Conservation (phyloP, 2,113 vertebrate genomes). For the Leiothrix lutea region DNA sequence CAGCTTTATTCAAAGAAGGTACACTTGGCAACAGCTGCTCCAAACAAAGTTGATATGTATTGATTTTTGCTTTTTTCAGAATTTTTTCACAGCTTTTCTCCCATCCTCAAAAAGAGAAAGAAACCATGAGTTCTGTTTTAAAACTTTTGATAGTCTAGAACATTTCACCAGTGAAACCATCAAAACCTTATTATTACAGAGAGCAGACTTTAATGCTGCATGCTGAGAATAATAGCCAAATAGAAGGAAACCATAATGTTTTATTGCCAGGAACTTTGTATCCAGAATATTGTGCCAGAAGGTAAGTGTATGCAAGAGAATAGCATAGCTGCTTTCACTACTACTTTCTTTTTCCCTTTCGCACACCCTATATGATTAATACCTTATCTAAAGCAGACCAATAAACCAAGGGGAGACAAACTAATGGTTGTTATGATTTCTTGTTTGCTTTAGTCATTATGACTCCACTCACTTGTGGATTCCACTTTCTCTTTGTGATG, state of each 20-base stretch:
- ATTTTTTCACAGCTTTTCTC: background rate
- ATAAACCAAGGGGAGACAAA: conserved; percentile 41
- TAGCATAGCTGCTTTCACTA: background rate
- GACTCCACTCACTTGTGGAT: conserved; percentile 35
- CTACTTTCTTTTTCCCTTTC: background rate
- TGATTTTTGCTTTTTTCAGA: conserved; percentile 46
- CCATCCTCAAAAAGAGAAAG: background rate
- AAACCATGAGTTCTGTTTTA: conserved; percentile 16
- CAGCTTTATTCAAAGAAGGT: conserved; percentile 52
- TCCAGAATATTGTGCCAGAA: conserved; percentile 3
- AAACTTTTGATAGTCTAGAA: conserved; percentile 25
- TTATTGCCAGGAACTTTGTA: background rate
- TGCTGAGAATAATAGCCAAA: background rate
- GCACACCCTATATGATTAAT: background rate
- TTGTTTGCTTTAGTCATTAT: conserved; percentile 60
- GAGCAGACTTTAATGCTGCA: background rate
- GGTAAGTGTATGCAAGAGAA: background rate
- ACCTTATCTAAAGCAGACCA: conserved; percentile 45
- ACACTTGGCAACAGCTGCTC: conserved; percentile 19
- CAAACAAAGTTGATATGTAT: conserved; percentile 26
- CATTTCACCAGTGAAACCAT: background rate
- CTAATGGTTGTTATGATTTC: background rate
- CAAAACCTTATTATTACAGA: background rate
- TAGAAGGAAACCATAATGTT: background rate
- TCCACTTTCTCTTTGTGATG: background rate